Conservation (phyloP, 2,113 vertebrate genomes). For the Manacus vitellinus region DNA sequence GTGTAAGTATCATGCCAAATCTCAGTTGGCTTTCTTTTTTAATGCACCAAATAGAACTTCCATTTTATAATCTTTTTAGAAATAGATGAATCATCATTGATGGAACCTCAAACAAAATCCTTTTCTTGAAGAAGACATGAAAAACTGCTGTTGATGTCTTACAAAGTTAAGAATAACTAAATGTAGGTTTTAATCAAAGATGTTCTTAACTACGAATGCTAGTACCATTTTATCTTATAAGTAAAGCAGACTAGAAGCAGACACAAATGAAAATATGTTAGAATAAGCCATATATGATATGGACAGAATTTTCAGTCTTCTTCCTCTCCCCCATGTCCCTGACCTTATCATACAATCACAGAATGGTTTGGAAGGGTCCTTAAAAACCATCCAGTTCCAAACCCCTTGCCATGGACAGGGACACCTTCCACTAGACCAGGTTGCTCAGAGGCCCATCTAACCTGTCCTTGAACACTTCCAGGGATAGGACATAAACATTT, state of each 20-base stretch:
- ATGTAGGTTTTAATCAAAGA: neutral
- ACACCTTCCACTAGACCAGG: neutral
- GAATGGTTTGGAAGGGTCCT: neutral
- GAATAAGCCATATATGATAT: fast-evolving
- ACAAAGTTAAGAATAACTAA: neutral
- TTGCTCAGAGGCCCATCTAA: neutral
- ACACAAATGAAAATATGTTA: neutral
- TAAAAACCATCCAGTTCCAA: neutral
- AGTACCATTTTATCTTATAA: neutral
- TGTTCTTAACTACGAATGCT: neutral
- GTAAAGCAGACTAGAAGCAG: neutral
- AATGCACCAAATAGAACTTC: neutral
- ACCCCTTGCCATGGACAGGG: neutral
- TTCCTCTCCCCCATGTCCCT: neutral
- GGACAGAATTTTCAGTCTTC: neutral
- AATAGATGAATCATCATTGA: neutral
- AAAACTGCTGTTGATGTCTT: neutral
- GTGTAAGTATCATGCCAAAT: neutral
- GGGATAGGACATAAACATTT: neutral
- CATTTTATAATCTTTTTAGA: neutral
- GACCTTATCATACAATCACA: neutral
- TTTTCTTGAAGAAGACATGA: neutral
- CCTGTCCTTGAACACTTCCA: neutral
- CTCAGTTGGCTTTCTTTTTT: neutral
- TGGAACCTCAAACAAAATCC: neutral